phyloP scores from a whole-genome alignment of 2,888 invertebrate species.

The Venustoraphidia nigricollis region DNA sequence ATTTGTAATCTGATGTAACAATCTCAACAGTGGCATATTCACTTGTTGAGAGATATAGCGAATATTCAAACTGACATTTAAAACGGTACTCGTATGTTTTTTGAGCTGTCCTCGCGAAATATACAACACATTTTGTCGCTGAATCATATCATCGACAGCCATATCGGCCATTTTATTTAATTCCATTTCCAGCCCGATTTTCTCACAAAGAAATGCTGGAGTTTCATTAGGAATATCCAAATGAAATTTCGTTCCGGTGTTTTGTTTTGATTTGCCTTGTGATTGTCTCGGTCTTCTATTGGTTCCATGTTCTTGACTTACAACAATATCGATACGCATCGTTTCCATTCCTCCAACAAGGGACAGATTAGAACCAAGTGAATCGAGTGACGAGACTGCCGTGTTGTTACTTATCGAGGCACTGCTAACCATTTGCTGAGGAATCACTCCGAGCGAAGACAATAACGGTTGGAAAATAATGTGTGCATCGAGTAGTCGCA shows the following conservation, averaged over 20 bases:
- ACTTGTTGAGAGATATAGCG: conserved; percentile 89
- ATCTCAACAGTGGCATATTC: conserved; percentile 84
- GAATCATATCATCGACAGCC: conserved; percentile 71
- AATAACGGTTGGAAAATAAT: conserved; percentile 85
- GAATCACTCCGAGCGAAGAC: conserved; percentile 79
- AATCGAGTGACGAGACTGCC: conserved; percentile 59
- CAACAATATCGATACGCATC: conserved; percentile 86
- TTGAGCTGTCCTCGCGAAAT: conserved; percentile 76
- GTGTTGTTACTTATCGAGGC: conserved; percentile 21
- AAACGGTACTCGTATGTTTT: conserved; percentile 80
- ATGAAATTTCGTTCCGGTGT: conserved; percentile 26
- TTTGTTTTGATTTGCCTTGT: conserved; percentile 26
- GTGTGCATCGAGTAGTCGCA: conserved; percentile 80
- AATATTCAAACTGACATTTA: conserved; percentile 79
- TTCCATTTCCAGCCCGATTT: conserved; percentile 77
- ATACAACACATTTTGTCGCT: conserved; percentile 70
- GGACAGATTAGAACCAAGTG: conserved; percentile 75
- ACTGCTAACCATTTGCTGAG: conserved; percentile 53
- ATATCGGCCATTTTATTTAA: conserved; percentile 81
- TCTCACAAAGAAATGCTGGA: conserved; percentile 85
- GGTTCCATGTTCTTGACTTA: conserved; percentile 60
- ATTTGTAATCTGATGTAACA: conserved; percentile 90
- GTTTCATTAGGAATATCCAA: conserved; percentile 48
- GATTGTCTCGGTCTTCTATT: background rate
- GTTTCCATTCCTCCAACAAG: conserved; percentile 73